Evolutionary conservation across 2,888 invertebrate species (phyloP), one percentile per base, ranked within the genome.

Genomic region (Margaritifera margaritifera): DNA sequence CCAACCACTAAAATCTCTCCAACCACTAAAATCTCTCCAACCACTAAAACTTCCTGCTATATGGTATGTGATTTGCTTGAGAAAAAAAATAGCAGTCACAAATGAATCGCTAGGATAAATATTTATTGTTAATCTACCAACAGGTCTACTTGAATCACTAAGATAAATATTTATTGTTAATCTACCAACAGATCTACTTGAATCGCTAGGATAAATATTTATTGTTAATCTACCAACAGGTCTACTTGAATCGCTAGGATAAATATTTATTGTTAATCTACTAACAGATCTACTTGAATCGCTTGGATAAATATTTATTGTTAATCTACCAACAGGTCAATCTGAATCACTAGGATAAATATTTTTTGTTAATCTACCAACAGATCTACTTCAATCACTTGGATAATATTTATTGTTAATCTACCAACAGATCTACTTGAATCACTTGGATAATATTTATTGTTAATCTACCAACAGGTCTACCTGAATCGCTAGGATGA

Each of bases 101-200:
- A 31, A 15, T 0, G 15, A 42, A 15, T 42, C 15, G 15, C 0
- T 3, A 52, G 24, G 6, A 42, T 22, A 31, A 5, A 20, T 53
- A 19, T 54, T 8, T 19, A 15, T 4, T 50, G 19, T 31, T 19
- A 27, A 52, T 67, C 64, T 27, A 42, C 42, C 42, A 42, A 42
- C 25, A 73, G 69, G 42, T 69, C 6, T 67, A 52, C 24, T 27
- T 77, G 54, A n/a, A n/a, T n/a, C n/a, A n/a, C n/a, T n/a, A 51
- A 31, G 6, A 31, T n/a, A 27, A 25, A n/a, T 53, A n/a, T 52
- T 6, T 18, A 6, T 15, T 31, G 18, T 27, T 18, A 24, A 51
- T 67, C 66, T 25, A n/a, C n/a, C n/a, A n/a, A n/a, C 24, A 72
- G 69, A 53, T 69, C 11, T 67, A 52, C 22, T 25, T 0, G 15